Base-by-base conservation (phyloP, 1,140 invertebrate genomes). In the Cydia strobilella region DNA sequence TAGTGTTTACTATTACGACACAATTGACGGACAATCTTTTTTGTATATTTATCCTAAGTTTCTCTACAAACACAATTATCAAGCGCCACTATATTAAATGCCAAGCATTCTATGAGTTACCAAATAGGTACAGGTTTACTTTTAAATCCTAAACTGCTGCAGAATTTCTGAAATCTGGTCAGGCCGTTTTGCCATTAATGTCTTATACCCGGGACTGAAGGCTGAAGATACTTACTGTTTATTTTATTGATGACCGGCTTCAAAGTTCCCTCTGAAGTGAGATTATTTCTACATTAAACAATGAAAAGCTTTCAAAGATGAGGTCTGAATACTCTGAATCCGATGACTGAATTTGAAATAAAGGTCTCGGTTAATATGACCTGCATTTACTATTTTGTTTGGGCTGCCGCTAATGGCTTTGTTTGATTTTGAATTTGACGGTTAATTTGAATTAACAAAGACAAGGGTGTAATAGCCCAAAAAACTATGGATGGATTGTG, bases 281-380 rank as follows among this genome's bases (percentile, higher is more conserved):
- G 65, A 35, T 69, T 69, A 69, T 69, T 69, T 35, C 65, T 35
- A 69, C n/a, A 69, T 42, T 69, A 35, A 69, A 69, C 42, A 35
- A 69, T 69, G 65, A 69, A 69, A 69, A 35, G 27, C 65, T 42
- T 69, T n/a, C 65, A 42, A 69, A 69, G 27, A 42, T 69, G 65
- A 69, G 65, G n/a, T 27, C 27, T 66, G 63, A 31, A n/a, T 66
- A n/a, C 63, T 27, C 27, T 66, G 63, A 31, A n/a, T 66, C n/a
- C 63, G 27, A 66, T n/a, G 65, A 31, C 13, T 69, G 65, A 69
- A 69, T 69, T 69, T 69, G 65, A 69, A 69, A 69, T 69, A 69
- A 42, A 69, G 63, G 65, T 69, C 65, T 69, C 25, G 65, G 54
- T 59, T 59, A 59, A 59, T 35, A 35, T 69, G 65, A 69, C 65